Evolutionary conservation across 2,797 vertebrate species (phyloP), one percentile per base, ranked within the genome.

Genomic region (Kryptopterus vitreolus): DNA sequence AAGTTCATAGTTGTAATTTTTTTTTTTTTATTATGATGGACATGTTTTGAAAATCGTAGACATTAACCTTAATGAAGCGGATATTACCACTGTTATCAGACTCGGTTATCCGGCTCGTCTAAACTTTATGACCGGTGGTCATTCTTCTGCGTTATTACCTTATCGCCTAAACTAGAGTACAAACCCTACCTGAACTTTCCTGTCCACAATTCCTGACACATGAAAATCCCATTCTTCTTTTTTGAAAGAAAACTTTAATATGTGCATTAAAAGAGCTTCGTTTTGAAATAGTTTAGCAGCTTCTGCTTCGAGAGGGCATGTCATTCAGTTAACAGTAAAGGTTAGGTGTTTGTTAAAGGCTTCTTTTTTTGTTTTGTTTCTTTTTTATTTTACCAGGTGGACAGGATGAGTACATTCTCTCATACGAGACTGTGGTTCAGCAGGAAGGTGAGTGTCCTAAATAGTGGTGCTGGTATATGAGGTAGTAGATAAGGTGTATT

Each of bases 351-450:
- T 53, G 16, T 50, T 73, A 0, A 76, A 59, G 31, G n/a, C 66
- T 66, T 79, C 13, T 76, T 26, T 78, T 48, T 66, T n/a, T n/a
- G n/a, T n/a, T n/a, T n/a, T n/a, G n/a, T n/a, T n/a, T n/a, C n/a
- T n/a, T 84, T 59, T 75, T 46, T 72, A 46, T 35, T 82, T n/a
- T 22, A 4, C 4, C 77, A 95, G 95, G 94, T 90, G 93, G 93
- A 86, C 94, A 94, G 88, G 92, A 95, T 86, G 94, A 94, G n/a
- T 93, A 93, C 29, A 93, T 96, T 77, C 88, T 96, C 61, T 95
- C 94, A 24, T 95, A 95, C 50, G 94, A 95, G 87, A 91, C 91
- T 2, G 93, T 95, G 85, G 91, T 91, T 84, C 94, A 94, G 77
- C 94, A 94, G 88, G 94, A 95, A 94, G 94, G 95, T 94, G 90